Percentiles rank a stretch among this genome's conserved stretches.
phyloP scores from a whole-genome alignment of 2,113 vertebrate species.

The Hymenochirus boettgeri region DNA sequence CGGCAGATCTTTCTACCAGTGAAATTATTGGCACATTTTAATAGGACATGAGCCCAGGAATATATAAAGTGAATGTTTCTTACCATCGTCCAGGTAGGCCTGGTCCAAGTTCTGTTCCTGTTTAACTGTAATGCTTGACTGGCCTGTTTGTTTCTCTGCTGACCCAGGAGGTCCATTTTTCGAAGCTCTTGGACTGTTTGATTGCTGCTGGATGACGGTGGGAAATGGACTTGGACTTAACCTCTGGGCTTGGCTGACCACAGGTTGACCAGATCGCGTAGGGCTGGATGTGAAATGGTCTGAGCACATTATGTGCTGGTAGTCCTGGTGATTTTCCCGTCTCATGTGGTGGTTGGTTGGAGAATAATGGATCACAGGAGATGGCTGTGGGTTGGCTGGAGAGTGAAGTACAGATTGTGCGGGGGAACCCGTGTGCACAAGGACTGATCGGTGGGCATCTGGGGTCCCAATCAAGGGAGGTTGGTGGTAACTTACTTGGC shows the following conservation, averaged over 20 bases:
- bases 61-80: too few relatives aligned
- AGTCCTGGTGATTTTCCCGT: conserved; percentile 70
- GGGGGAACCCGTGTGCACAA: conserved; percentile 83
- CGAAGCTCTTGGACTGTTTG: conserved; percentile 60
- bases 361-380: conserved; percentile 92
- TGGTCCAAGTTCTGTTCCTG: conserved; percentile 96
- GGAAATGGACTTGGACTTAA: conserved; percentile 71
- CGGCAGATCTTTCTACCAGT: too few relatives aligned
- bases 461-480: conserved; percentile 56
- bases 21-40: too few relatives aligned
- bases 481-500: conserved; percentile 78
- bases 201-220: conserved; percentile 85
- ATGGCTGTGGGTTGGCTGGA: conserved; percentile 66
- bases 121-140: conserved; percentile 84
- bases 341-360: conserved; percentile 79
- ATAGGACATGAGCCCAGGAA: too few relatives aligned
- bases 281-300: conserved; percentile 66
- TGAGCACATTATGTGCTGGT: conserved; percentile 86
- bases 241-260: conserved; percentile 58
- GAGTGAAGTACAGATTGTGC: conserved; percentile 64
- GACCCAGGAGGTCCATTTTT: conserved; percentile 66
- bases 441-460: conserved; percentile 86
- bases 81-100: conserved; percentile 94
- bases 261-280: conserved; percentile 57
- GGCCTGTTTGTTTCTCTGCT: conserved; percentile 64